Percentiles rank a stretch among this genome's conserved stretches.
Evolutionary conservation across 2,113 vertebrate genomes (phyloP).

Genomic region (Indicator maculatus): DNA sequence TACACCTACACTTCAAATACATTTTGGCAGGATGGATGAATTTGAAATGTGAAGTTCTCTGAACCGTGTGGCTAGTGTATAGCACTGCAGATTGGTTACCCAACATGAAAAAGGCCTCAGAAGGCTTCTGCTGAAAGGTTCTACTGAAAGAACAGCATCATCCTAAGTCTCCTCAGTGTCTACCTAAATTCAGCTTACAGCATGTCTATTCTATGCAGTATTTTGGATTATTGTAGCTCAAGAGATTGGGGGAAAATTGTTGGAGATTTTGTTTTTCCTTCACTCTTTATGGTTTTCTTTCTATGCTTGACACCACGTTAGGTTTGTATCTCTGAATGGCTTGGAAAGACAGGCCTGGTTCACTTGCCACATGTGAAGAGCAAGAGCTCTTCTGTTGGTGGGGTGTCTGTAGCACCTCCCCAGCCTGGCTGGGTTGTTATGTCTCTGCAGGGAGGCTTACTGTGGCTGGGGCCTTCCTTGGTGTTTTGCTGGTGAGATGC

Average conservation of each 20-base stretch:
- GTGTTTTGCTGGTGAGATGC: not conserved
- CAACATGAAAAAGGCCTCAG: not conserved
- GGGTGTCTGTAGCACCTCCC: not conserved
- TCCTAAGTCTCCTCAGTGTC: not conserved
- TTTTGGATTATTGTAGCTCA: not conserved
- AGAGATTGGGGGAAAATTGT: not conserved
- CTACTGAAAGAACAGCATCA: not conserved
- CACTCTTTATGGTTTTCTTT: not conserved
- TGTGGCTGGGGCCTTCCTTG: fast-evolving
- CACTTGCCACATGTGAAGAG: not conserved
- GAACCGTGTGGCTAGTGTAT: not conserved
- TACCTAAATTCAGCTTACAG: not conserved
- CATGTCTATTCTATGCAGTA: not conserved
- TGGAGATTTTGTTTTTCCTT: not conserved
- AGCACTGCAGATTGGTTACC: not conserved
- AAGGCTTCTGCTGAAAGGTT: not conserved
- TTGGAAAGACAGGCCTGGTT: not conserved
- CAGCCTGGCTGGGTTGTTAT: not conserved
- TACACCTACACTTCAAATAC: not conserved
- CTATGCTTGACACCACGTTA: not conserved
- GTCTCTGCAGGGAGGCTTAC: fast-evolving
- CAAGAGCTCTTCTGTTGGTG: not conserved
- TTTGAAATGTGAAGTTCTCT: not conserved
- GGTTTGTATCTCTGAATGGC: not conserved
- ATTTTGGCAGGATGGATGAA: not conserved